These are phyloP conservation scores for Polyergus mexicanus DNA, from an alignment of 1,140 invertebrate species.

Conservation along the genomic window DNA sequence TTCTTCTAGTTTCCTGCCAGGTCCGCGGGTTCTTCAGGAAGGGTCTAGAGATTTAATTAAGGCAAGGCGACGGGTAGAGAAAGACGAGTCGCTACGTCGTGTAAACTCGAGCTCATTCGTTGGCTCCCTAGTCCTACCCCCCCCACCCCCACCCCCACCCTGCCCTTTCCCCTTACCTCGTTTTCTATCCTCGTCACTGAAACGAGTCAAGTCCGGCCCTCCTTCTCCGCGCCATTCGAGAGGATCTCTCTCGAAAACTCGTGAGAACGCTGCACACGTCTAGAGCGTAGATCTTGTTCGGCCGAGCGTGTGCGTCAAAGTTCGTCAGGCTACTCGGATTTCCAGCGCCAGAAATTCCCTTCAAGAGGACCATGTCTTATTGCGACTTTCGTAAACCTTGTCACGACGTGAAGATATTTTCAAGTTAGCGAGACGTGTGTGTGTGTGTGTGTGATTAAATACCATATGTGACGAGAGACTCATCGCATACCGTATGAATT, in stretches of 20 bases:
- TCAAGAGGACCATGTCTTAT: constrained; percentile 57
- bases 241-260: constrained; percentile 71
- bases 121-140: constrained; percentile 25
- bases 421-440: constrained; percentile 7
- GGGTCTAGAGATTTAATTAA: constrained; percentile 80
- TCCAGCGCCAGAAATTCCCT: constrained; percentile 57
- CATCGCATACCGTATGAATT: not conserved
- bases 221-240: constrained; percentile 66
- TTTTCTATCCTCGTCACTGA: constrained; percentile 62
- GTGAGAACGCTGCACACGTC: constrained; percentile 72
- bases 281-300: constrained; percentile 68
- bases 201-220: constrained; percentile 66
- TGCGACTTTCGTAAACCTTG: constrained; percentile 61
- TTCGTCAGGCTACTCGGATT: constrained; percentile 69
- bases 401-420: constrained; percentile 33
- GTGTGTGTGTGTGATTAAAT: constrained; percentile 46
- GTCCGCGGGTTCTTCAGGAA: constrained; percentile 69
- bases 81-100: constrained; percentile 75
- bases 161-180: not conserved
- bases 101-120: constrained; percentile 72
- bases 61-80: constrained; percentile 75
- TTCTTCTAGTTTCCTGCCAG: constrained; percentile 66
- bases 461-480: not conserved
- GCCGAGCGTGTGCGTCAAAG: constrained; percentile 72
- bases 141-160: constrained; percentile 19